Percentiles rank a stretch among this genome's conserved stretches.
phyloP scores from a whole-genome alignment of 2,113 vertebrate genomes.

The Trochalopteron elliotii region DNA sequence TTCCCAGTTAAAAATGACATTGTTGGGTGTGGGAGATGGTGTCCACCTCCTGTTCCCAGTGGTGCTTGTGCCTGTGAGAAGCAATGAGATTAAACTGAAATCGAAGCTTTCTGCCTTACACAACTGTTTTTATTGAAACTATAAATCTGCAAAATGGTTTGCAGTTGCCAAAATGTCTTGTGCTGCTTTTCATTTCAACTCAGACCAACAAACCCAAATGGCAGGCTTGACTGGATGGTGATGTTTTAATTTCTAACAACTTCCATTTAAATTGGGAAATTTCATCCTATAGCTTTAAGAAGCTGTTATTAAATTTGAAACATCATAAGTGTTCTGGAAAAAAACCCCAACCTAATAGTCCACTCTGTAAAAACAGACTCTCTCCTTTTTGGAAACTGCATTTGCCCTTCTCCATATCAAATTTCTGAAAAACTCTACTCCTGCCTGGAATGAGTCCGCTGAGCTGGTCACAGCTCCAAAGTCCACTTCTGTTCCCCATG shows the following conservation, averaged over 20 bases:
- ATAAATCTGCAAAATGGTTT: slow-evolving; percentile 1
- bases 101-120: not conserved
- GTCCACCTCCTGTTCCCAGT: not conserved
- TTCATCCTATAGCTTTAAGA: not conserved
- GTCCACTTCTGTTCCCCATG: accelerated
- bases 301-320: not conserved
- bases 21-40: not conserved
- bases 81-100: not conserved
- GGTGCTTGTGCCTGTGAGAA: not conserved
- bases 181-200: not conserved
- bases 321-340: not conserved
- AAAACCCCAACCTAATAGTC: not conserved
- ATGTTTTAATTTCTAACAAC: not conserved
- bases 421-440: not conserved
- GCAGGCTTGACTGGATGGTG: not conserved
- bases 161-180: not conserved
- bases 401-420: not conserved
- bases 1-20: not conserved
- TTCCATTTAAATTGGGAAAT: not conserved
- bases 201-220: not conserved
- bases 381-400: not conserved
- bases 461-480: not conserved
- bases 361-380: not conserved
- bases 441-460: not conserved
- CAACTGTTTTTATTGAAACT: not conserved